Evolutionary conservation across 2,113 vertebrate species (phyloP), one percentile per base, ranked within the genome.

Genomic region (Hippocampus comes): DNA sequence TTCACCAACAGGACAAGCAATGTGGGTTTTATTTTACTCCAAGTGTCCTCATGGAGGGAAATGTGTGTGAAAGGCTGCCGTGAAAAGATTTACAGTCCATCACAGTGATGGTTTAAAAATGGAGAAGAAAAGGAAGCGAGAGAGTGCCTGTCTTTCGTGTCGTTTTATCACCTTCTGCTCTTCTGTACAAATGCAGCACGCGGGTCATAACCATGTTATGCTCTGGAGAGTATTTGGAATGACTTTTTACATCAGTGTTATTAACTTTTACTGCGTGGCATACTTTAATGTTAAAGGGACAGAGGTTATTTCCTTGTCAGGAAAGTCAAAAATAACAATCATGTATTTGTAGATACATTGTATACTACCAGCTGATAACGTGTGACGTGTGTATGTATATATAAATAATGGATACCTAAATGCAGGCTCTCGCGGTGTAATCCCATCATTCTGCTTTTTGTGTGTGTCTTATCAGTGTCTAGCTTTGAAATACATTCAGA

Each of bases 101-200:
- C 87, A 88, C 83, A 87, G 72, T 87, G 89, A 90, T 91, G 90
- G 86, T 87, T 84, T 88, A 84, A 83, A 78, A 46, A 82, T 64
- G 38, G 72, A 63, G 65, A 76, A 2, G 71, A 67, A 78, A 23
- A 67, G 56, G 79, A 79, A 86, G 76, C 77, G 73, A 76, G 76
- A 82, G 49, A 57, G 43, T 56, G 68, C 43, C 66, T 82, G 55
- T 80, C 74, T 88, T 70, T 79, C 74, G 70, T 80, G 42, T 73
- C 69, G 57, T 87, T 88, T 88, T 82, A 73, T 84, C 75, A 74
- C 78, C 76, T 83, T 64, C 51, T 73, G 78, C 72, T 87, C 78
- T 92, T 90, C 83, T 76, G 68, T 78, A 56, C 74, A 77, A 83
- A 84, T 75, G 64, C 71, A 80, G 60, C 61, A 7, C 71, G 60